phyloP scores from a whole-genome alignment of 1,140 invertebrate genomes.

The Caenorhabditis remanei region DNA sequence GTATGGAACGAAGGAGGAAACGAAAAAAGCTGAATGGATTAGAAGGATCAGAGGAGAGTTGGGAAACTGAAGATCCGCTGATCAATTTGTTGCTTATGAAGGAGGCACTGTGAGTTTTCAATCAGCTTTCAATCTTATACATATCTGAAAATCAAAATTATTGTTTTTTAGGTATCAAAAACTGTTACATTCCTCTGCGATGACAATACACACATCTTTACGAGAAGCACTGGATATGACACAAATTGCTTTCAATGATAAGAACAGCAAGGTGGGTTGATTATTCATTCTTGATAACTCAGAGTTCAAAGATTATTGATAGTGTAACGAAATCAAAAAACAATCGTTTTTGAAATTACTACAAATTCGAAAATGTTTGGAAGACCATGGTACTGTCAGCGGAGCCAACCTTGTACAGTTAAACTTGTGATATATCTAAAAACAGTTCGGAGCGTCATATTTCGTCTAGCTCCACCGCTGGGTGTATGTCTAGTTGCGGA shows the following conservation, averaged over 20 bases:
- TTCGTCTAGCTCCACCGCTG: too few species aligned
- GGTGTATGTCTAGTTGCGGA: too few species aligned
- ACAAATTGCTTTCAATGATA: constrained; percentile 55
- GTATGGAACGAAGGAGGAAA: constrained; percentile 74
- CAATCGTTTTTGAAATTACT: too few species aligned
- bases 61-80: constrained; percentile 31
- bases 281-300: neutral
- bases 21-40: constrained; percentile 66
- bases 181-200: constrained; percentile 31
- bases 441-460: too few species aligned
- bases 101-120: constrained; percentile 36
- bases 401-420: too few species aligned
- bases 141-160: too few species aligned
- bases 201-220: constrained; percentile 51
- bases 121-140: too few species aligned
- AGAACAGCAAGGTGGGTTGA: constrained; percentile 33
- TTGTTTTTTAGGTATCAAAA: constrained; percentile 56
- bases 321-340: neutral
- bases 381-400: too few species aligned
- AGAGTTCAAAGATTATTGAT: constrained; percentile 1
- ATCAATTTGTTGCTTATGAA: constrained; percentile 55
- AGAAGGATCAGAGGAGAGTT: constrained; percentile 39
- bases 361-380: too few species aligned
- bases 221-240: constrained; percentile 52
- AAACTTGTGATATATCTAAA: too few species aligned